These are phyloP conservation scores for Gadus chalcogrammus DNA, from an alignment of 2,113 vertebrate genomes.

Conservation along the genomic window DNA sequence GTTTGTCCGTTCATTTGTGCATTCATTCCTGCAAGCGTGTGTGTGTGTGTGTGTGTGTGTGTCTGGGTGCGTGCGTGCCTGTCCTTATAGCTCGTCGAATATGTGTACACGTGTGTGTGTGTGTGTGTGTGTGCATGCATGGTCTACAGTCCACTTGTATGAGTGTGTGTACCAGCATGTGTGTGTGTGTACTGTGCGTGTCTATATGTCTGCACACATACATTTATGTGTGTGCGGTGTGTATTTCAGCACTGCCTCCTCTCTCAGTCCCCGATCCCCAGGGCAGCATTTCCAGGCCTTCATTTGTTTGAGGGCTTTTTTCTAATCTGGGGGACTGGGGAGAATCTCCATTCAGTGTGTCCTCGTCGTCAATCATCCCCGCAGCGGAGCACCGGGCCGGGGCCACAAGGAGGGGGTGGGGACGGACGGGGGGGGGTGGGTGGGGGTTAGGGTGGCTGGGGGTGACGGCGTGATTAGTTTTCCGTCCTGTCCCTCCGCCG, in stretches of 20 bases:
- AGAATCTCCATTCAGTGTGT: conserved; percentile 56
- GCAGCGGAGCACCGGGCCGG: conserved; percentile 55
- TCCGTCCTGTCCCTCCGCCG: conserved; percentile 52
- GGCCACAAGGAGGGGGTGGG: conserved; percentile 57
- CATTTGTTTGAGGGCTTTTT: conserved; percentile 70
- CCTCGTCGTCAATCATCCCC: conserved; percentile 71
- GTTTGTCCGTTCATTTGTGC: no score
- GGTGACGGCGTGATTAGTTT: conserved; percentile 69
- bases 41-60: no score
- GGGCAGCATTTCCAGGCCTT: conserved; percentile 66
- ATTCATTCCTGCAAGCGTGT: no score
- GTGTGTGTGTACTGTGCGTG: background rate
- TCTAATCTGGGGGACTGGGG: conserved; percentile 68
- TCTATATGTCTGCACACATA: no score
- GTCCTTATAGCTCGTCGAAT: no score
- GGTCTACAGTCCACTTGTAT: no score
- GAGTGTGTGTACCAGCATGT: background rate
- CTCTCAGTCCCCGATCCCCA: conserved; percentile 39
- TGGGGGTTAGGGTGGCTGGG: conserved; percentile 52
- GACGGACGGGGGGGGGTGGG: conserved; percentile 44
- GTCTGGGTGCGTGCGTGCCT: no score
- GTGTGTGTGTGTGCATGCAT: conserved; percentile 41
- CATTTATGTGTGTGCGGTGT: no score
- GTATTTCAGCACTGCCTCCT: conserved; percentile 34
- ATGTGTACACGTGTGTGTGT: conserved; percentile 46